Percentiles rank a stretch among this genome's conserved stretches.
Conservation (phyloP, 2,797 vertebrate species). For the Schizopygopsis malacanthus region DNA sequence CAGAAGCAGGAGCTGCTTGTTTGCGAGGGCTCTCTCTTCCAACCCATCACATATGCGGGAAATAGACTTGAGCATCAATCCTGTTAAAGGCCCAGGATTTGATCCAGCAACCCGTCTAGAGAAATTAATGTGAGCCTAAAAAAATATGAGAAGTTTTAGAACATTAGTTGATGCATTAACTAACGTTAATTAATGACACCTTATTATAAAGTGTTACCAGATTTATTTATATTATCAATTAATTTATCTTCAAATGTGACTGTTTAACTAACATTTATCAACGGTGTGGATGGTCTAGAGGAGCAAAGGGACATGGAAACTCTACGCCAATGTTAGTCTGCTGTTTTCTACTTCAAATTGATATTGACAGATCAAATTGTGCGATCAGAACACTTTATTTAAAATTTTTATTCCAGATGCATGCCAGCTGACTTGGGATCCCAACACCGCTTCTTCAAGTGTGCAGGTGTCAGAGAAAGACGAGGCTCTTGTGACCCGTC, state of each 20-base stretch:
- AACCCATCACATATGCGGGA: conserved; percentile 2
- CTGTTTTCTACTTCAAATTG: neutral
- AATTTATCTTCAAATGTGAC: neutral
- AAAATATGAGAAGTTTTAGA: neutral
- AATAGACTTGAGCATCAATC: conserved; percentile 33
- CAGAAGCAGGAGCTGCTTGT: conserved; percentile 26
- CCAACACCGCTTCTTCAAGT: conserved; percentile 9
- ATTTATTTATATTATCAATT: too few relatives aligned
- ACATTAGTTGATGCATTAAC: too few relatives aligned
- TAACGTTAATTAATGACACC: too few relatives aligned
- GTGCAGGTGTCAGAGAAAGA: neutral
- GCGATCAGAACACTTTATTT: neutral
- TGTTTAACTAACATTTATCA: neutral
- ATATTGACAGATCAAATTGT: neutral
- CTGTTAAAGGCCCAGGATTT: conserved; percentile 29
- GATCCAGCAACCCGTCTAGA: neutral
- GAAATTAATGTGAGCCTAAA: neutral
- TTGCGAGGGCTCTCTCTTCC: conserved; percentile 1
- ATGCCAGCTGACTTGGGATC: conserved; percentile 12
- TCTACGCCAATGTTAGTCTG: conserved; percentile 25
- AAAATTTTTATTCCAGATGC: neutral
- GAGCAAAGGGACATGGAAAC: neutral
- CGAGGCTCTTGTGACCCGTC: rapidly evolving
- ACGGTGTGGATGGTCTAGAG: neutral
- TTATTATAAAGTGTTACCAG: too few relatives aligned